phyloP scores from a whole-genome alignment of 2,113 vertebrate genomes.

The Oncorhynchus tshawytscha region DNA sequence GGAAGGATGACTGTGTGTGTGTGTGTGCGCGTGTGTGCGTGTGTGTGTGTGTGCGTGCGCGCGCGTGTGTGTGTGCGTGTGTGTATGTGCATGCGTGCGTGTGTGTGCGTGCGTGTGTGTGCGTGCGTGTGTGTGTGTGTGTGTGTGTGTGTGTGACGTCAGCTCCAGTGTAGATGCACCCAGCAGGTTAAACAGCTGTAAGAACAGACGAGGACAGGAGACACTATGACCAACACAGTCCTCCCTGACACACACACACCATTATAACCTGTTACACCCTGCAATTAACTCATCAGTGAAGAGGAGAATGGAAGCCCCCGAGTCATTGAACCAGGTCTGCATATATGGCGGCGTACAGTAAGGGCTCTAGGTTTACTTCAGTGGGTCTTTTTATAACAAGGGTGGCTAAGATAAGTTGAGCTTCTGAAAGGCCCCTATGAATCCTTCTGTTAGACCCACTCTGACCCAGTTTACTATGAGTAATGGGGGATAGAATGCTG shows the following conservation, averaged over 20 bases:
- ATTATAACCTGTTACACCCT: background rate
- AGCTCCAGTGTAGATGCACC: slow-evolving; percentile 46
- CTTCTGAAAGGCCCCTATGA: no score
- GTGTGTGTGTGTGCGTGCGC: slow-evolving; percentile 12
- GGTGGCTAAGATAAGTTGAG: no score
- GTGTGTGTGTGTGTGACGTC: slow-evolving; percentile 2
- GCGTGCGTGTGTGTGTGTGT: slow-evolving; percentile 8
- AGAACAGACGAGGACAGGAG: background rate
- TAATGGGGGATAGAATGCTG: no score
- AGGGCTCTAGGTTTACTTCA: no score
- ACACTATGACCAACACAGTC: background rate
- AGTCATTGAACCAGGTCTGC: background rate
- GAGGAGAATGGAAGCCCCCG: background rate
- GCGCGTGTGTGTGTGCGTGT: slow-evolving; percentile 12
- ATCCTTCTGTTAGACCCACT: no score
- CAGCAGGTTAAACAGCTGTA: slow-evolving; percentile 31
- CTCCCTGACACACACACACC: background rate
- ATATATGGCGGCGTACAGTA: no score
- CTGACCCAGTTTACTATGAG: no score
- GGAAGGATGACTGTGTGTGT: background rate
- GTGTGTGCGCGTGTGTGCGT: slow-evolving; percentile 9
- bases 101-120: slow-evolving; percentile 18
- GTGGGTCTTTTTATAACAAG: no score
- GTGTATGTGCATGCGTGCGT: slow-evolving; percentile 7
- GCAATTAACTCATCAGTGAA: background rate